phyloP scores from a whole-genome alignment of 2,797 vertebrate species.

The Iguana delicatissima region DNA sequence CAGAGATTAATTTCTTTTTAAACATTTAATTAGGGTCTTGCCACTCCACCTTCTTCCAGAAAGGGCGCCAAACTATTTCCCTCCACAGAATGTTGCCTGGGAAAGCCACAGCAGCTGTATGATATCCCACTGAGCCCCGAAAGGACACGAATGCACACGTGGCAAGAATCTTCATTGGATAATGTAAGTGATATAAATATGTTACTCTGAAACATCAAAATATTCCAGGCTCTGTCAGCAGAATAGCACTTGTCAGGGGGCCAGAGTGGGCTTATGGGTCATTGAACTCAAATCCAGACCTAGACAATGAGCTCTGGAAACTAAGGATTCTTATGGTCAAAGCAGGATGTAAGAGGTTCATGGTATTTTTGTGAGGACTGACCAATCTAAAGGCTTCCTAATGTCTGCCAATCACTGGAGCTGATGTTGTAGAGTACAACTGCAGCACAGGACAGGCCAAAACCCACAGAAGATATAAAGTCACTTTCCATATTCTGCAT shows the following conservation, averaged over 20 bases:
- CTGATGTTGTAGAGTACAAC: not conserved
- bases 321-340: not conserved
- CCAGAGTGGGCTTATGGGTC: not conserved
- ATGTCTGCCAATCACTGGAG: no score
- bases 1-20: not conserved
- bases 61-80: slow-evolving; percentile 41
- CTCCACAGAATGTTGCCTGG: slow-evolving; percentile 56
- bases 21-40: slow-evolving; percentile 60
- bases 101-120: slow-evolving; percentile 71
- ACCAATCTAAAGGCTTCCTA: not conserved
- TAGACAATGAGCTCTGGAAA: not conserved
- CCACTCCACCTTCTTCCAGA: slow-evolving; percentile 26
- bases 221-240: not conserved
- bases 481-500: not conserved
- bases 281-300: not conserved
- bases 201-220: not conserved
- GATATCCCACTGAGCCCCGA: slow-evolving; percentile 67
- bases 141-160: slow-evolving; percentile 34
- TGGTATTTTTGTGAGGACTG: not conserved
- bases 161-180: not conserved
- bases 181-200: slow-evolving; percentile 51
- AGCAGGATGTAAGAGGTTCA: not conserved
- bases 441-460: not conserved
- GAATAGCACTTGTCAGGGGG: not conserved
- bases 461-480: not conserved